Evolutionary conservation across 2,113 vertebrate genomes (phyloP).

Genomic region (Zapornia atra): DNA sequence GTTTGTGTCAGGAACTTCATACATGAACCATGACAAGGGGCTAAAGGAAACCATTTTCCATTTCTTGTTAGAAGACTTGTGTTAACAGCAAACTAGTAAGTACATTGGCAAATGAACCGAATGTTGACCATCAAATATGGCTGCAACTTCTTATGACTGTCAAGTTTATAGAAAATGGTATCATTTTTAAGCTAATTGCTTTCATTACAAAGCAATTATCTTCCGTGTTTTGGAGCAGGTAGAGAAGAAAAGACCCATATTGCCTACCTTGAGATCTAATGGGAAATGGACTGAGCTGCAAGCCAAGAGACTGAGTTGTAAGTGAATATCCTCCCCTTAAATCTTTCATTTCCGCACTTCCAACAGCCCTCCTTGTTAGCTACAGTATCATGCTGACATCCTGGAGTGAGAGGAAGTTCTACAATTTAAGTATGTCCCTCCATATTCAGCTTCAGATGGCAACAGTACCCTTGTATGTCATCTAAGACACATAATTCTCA

Average conservation of each 20-base stretch:
- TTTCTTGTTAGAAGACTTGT: not conserved
- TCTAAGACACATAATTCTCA: not conserved
- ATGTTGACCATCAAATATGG: not conserved
- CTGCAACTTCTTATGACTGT: not conserved
- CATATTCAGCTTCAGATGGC: not conserved
- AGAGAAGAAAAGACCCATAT: not conserved
- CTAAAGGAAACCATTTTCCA: not conserved
- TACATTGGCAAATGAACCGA: not conserved
- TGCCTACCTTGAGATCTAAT: not conserved
- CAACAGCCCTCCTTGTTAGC: not conserved
- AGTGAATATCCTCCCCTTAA: not conserved
- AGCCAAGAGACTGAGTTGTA: not conserved
- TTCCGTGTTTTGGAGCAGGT: conserved; percentile 4
- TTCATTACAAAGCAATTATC: not conserved
- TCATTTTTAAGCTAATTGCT: not conserved
- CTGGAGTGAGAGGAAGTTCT: not conserved
- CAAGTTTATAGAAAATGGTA: not conserved
- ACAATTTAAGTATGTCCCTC: not conserved
- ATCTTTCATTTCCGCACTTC: not conserved
- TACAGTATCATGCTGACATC: not conserved
- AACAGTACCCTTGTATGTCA: not conserved
- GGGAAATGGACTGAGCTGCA: not conserved
- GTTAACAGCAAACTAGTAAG: not conserved
- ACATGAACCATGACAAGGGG: not conserved
- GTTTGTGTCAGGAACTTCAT: not conserved